Base-by-base conservation (phyloP, 2,113 vertebrate genomes). In the Grantiella picta region DNA sequence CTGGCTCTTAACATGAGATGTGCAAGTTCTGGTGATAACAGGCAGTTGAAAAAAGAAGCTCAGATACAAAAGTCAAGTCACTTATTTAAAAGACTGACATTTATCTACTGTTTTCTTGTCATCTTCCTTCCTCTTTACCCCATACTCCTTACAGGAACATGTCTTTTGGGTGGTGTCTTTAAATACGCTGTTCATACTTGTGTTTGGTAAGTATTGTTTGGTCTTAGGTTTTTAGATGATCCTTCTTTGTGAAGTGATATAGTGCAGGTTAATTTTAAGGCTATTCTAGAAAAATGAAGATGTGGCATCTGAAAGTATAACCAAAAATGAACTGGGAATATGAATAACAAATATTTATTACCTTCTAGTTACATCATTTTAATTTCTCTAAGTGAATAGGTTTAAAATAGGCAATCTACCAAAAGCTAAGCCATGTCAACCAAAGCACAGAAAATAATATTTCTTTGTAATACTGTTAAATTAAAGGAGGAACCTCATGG, bases 161-260 rank as follows among this genome's bases (percentile, higher is more conserved):
- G 99, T 99, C 81, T 99, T 99, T 97, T 99, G 99, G 99, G 99
- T 99, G 94, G 99, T 99, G 77, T 99, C 99, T 91, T 98, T 99
- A 92, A 99, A 99, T 95, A 99, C 99, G 2, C 97, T 99, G 65
- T 99, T 99, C 97, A 99, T 99, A 96, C 98, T 99, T 90, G 99
- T 99, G 40, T 99, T 99, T 97, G 99, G 99, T 99, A 97, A 98
- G 99, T 97, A 71, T 60, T 7, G 6, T 76, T 94, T 96, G 45
- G 18, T 87, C 3, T 60, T 56, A 42, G 23, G 53, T 77, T 91
- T 89, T 36, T 33, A 73, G 83, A 72, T 61, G 0, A 7, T 63
- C 10, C 15, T 61, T 68, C 22, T 69, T 52, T 73, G 23, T 77
- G 21, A 63, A 54, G 47, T 59, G 42, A 21, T 72, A 42, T 44